These are phyloP conservation scores for Drosophila albomicans DNA, from an alignment of 1,140 invertebrate species.

Conservation along the genomic window DNA sequence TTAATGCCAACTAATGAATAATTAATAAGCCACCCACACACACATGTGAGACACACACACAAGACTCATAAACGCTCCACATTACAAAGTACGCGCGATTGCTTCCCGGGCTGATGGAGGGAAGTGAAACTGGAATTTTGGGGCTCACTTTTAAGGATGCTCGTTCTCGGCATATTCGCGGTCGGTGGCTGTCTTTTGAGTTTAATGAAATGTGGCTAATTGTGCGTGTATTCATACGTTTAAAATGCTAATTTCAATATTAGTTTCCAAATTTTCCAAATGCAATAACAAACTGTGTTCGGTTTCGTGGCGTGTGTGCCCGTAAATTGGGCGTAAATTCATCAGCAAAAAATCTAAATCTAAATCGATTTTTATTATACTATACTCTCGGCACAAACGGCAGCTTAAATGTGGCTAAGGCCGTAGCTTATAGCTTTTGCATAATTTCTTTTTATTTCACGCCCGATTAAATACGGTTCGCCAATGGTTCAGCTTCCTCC, in stretches of 20 bases:
- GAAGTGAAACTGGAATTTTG: not conserved
- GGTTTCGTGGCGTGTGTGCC: conserved; percentile 9
- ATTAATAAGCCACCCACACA: conserved; percentile 70
- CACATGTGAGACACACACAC: conserved; percentile 5
- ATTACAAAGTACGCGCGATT: conserved; percentile 53
- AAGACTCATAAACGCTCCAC: conserved; percentile 4
- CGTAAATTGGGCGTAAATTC: conserved; percentile 77
- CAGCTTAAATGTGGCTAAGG: not conserved
- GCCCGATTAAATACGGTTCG: conserved; percentile 69
- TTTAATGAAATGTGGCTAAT: conserved; percentile 79
- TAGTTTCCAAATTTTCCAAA: conserved; percentile 70
- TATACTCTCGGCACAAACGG: not conserved
- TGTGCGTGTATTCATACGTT: conserved; percentile 81
- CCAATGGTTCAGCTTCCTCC: not conserved
- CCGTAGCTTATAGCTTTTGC: conserved; percentile 53
- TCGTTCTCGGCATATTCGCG: conserved; percentile 2
- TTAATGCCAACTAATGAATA: conserved; percentile 83
- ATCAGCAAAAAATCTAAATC: conserved; percentile 68
- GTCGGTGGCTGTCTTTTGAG: conserved; percentile 57
- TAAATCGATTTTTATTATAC: conserved; percentile 63
- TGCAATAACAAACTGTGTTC: conserved; percentile 47
- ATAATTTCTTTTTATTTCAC: conserved; percentile 83
- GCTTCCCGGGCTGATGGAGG: conserved; percentile 21
- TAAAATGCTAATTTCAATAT: conserved; percentile 83
- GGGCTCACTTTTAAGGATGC: not conserved